Evolutionary conservation across 2,888 invertebrate genomes (phyloP), one percentile per base, ranked within the genome.

Genomic region (Orchesella flavescens): DNA sequence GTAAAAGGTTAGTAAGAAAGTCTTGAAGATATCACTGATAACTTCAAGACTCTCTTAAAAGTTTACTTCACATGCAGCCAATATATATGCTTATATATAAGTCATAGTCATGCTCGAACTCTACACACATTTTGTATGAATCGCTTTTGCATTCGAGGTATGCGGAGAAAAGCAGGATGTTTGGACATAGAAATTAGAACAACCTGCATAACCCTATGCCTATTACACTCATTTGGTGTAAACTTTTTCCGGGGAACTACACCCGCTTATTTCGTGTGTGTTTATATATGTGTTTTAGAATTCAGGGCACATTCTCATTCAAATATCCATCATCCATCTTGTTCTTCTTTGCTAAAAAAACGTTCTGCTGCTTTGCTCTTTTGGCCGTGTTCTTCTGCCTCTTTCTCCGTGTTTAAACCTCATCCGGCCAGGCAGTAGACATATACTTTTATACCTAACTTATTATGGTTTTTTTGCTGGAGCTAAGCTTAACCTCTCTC

Each of bases 241-340:
- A 23, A 2, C 12, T 13, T 24, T 61, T 61, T 13, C 4, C n/a
- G 12, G 61, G 1, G 1, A 23, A 10, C 10, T 57, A 57, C 57
- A 57, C 57, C 21, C 7, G 57, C 19, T 57, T 10, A 21, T 57
- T 57, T 19, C 57, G 1, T n/a, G 23, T 61, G 23, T 23, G 4
- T 61, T 1, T 24, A 24, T 13, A 9, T 61, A 19, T 9, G 19
- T 83, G 79, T 59, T 84, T 84, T 78, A n/a, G 66, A 78, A 84
- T 84, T 84, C 84, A 79, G 46, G 71, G 75, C 84, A 79, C 84
- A 84, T 84, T 84, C 84, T 61, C 71, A 65, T 75, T 79, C 77
- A 84, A 84, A 84, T 79, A 84, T 84, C 79, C 79, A 84, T 84
- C 84, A 84, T 84, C 84, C 84, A 84, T 84, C 84, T 71, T 78